Evolutionary conservation across 2,888 invertebrate genomes (phyloP), one percentile per base, ranked within the genome.

Genomic region (Chalcosyrphus nemorum): DNA sequence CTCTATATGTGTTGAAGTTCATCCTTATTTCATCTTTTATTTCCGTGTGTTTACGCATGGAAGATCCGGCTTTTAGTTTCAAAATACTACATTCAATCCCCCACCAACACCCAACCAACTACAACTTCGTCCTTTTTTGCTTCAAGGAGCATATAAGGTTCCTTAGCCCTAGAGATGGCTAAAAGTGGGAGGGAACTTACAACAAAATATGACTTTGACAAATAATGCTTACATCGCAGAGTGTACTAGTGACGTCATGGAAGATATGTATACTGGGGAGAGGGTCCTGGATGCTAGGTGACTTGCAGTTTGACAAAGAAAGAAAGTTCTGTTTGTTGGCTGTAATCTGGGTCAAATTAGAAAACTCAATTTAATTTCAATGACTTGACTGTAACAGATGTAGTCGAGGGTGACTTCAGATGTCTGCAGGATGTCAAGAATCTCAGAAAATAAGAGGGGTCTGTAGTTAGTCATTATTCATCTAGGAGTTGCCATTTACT

Each of bases 311-410:
- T 63, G 13, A 32, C 45, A 29, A 45, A 45, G n/a, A n/a, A n/a
- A n/a, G n/a, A 59, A 61, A 24, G 6, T 13, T 50, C n/a, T n/a
- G 24, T 13, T 29, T 32, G n/a, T 59, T 27, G 15, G 15, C 41
- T 47, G n/a, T 45, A 63, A n/a, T 63, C 63, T 63, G 47, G 63
- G 63, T 63, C 63, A 47, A 13, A 47, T 63, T 32, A n/a, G 63
- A 63, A 47, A 47, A 47, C 19, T 47, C 32, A 47, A 63, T 47
- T 63, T 21, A 11, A 47, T 32, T 47, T 47, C 45, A 47, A 63
- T 63, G 63, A 63, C 45, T 63, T 47, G 63, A 17, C 47, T 21
- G 9, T 43, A 47, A 19, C 45, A 29, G 61, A 63, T 32, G 45
- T 43, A 2, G 24, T 24, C 4, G 2, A 4, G 24, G 4, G 4